Evolutionary conservation across 2,113 vertebrate species (phyloP).

Genomic region (Crotalus horridus): DNA sequence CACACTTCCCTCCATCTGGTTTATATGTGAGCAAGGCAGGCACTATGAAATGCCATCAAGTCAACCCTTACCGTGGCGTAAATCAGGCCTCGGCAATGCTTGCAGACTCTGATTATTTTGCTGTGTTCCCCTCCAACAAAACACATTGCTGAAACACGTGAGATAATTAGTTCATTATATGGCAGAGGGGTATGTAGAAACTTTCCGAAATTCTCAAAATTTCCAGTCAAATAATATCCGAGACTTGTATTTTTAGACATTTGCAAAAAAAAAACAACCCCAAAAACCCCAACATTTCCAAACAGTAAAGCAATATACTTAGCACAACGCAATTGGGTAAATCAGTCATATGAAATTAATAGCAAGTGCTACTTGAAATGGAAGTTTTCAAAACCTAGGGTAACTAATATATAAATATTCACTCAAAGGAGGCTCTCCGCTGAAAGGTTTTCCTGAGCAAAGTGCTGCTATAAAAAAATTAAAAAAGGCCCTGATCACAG

Average conservation of each 20-base stretch:
- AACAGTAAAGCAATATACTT: background rate
- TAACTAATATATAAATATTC: background rate
- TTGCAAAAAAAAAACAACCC: background rate
- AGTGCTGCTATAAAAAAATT: background rate
- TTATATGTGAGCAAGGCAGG: background rate
- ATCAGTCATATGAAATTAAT: background rate
- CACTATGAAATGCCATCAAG: background rate
- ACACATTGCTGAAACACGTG: background rate
- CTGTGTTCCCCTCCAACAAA: background rate
- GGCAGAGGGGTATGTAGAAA: background rate
- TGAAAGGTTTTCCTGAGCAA: background rate
- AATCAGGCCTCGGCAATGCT: background rate
- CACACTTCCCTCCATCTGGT: background rate
- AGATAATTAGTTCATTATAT: background rate
- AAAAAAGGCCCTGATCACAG: background rate
- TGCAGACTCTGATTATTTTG: background rate
- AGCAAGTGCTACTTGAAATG: background rate
- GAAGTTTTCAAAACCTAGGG: background rate
- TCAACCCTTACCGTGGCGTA: background rate
- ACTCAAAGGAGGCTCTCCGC: background rate
- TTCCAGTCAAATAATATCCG: background rate
- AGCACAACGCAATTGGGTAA: background rate
- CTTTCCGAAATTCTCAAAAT: background rate
- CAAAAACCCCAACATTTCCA: background rate
- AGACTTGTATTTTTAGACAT: background rate